phyloP scores from a whole-genome alignment of 2,113 vertebrate species.

The Lonchura striata region DNA sequence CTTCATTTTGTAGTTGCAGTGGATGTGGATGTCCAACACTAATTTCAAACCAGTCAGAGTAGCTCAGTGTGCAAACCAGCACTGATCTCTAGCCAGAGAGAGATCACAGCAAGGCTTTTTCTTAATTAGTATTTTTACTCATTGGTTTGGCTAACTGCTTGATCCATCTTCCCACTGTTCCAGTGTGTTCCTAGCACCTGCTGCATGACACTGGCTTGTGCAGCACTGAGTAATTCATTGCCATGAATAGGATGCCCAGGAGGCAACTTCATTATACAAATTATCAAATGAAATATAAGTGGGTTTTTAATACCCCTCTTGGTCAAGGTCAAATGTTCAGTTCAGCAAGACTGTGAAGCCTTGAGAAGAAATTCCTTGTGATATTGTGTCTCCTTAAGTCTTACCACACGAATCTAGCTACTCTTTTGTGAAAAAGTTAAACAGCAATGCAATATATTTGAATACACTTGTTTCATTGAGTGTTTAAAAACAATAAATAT shows the following conservation, averaged over 20 bases:
- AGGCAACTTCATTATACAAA: background rate
- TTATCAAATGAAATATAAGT: background rate
- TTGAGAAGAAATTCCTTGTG: background rate
- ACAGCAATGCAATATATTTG: background rate
- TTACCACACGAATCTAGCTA: background rate
- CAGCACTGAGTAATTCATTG: background rate
- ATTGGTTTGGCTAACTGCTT: background rate
- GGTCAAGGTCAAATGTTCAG: background rate
- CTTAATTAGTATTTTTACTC: background rate
- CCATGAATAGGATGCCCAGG: rapidly evolving
- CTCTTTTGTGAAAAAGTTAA: background rate
- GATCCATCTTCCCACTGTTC: background rate
- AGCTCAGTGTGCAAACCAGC: background rate
- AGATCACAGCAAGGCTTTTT: background rate
- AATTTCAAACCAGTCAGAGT: background rate
- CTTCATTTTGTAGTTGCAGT: background rate
- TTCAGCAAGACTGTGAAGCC: background rate
- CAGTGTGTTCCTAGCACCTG: background rate
- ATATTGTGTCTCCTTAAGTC: background rate
- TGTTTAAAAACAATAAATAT: background rate
- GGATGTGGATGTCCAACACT: background rate
- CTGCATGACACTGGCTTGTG: background rate
- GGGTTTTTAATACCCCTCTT: background rate
- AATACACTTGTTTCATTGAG: background rate
- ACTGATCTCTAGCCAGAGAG: background rate